A percentile compares a stretch with the other conserved stretches of the same genome.
Evolutionary conservation across 2,797 vertebrate genomes (phyloP).

Genomic region (Clarias laeviceps): DNA sequence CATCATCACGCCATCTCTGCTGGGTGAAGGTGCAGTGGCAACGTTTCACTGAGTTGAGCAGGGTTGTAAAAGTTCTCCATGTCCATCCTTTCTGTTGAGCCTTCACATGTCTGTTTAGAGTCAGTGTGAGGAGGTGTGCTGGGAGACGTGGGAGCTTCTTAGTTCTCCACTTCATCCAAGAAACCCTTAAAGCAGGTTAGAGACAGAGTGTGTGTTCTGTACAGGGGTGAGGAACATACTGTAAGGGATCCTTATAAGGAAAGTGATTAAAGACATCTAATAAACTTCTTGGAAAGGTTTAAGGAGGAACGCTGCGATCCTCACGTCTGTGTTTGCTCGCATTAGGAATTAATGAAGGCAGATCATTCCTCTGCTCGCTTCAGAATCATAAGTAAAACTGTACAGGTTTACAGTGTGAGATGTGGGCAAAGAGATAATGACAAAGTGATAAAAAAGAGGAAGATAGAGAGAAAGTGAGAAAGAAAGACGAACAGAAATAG

Average conservation of each 20-base stretch:
- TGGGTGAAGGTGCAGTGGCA: background rate
- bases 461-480: background rate
- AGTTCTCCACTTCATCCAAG: background rate
- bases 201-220: background rate
- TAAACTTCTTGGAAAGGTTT: too few relatives aligned
- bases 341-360: constrained; percentile 69
- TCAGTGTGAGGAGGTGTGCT: background rate
- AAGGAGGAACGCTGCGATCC: too few relatives aligned
- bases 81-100: background rate
- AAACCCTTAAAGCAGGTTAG: background rate
- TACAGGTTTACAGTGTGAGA: constrained; percentile 38
- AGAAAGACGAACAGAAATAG: background rate
- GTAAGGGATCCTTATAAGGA: background rate
- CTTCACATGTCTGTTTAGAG: background rate
- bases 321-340: background rate
- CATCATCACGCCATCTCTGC: background rate
- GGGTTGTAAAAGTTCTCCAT: background rate
- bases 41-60: background rate
- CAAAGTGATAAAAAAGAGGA: background rate
- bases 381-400: constrained; percentile 66
- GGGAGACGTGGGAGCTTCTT: background rate
- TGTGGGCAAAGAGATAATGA: background rate
- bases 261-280: background rate
- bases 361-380: constrained; percentile 68
- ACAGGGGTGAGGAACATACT: background rate